A percentile compares a stretch with the other conserved stretches of the same genome.
phyloP scores from a whole-genome alignment of 1,140 invertebrate genomes.

The Scaptomyza graminum region DNA sequence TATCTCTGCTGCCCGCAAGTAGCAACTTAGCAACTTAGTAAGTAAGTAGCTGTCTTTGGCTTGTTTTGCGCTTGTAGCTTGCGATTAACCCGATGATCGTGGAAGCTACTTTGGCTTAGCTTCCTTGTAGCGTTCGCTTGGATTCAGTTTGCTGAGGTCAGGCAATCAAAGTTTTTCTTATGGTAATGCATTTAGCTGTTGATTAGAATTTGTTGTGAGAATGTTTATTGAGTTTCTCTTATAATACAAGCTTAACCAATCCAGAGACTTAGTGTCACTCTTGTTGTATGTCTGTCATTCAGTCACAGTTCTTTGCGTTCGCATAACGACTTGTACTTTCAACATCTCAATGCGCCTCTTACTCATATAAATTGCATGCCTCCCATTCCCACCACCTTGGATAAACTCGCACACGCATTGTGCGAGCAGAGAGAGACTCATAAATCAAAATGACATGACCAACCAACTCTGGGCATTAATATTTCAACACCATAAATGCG shows the following conservation, averaged over 20 bases:
- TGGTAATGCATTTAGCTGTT: neutral
- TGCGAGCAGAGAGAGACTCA: slow-evolving; percentile 47
- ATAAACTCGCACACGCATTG: slow-evolving; percentile 11
- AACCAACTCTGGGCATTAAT: slow-evolving; percentile 79
- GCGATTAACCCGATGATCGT: slow-evolving; percentile 41
- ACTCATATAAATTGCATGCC: too few relatives aligned
- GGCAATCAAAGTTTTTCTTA: slow-evolving; percentile 9
- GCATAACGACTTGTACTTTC: slow-evolving; percentile 45
- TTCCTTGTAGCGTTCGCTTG: neutral
- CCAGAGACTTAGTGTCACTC: slow-evolving; percentile 7
- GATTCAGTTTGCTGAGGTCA: neutral
- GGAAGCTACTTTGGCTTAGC: slow-evolving; percentile 13
- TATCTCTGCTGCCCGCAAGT: too few relatives aligned
- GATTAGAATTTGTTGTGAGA: too few relatives aligned
- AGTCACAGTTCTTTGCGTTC: slow-evolving; percentile 11
- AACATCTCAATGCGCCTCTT: slow-evolving; percentile 63
- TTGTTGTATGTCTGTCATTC: neutral
- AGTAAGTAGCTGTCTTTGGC: slow-evolving; percentile 66
- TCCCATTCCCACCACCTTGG: too few relatives aligned
- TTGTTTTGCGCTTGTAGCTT: slow-evolving; percentile 54
- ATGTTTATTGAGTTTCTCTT: too few relatives aligned
- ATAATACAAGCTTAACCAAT: slow-evolving; percentile 19
- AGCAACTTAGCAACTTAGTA: slow-evolving; percentile 12
- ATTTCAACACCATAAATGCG: slow-evolving; percentile 81
- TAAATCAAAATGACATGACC: slow-evolving; percentile 78